These are phyloP conservation scores for Zaprionus taronus DNA, from an alignment of 1,140 invertebrate genomes.

Conservation along the genomic window DNA sequence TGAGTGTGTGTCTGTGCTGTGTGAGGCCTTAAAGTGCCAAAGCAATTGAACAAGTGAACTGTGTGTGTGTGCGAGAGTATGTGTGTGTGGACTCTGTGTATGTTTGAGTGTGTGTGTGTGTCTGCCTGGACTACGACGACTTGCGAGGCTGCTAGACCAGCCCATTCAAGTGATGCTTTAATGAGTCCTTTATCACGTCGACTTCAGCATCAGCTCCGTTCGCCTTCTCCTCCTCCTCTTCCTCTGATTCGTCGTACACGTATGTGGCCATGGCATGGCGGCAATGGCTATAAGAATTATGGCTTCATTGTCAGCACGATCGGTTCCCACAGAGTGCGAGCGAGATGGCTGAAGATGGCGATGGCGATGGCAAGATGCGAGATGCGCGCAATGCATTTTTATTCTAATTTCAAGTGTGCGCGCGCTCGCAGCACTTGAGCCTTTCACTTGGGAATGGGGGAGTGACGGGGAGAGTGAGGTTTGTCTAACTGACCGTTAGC, in stretches of 20 bases:
- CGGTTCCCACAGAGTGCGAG: constrained; percentile 53
- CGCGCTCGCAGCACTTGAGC: constrained; percentile 57
- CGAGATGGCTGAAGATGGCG: background rate
- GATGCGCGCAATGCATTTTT: constrained; percentile 55
- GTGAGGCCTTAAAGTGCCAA: constrained; percentile 73
- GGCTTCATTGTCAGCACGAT: constrained; percentile 66
- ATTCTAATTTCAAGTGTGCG: constrained; percentile 72
- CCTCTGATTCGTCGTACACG: background rate
- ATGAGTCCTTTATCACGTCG: constrained; percentile 82
- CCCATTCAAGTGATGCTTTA: constrained; percentile 82
- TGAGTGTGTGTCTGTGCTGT: constrained; percentile 36
- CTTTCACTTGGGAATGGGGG: constrained; percentile 26
- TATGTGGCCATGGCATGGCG: constrained; percentile 49
- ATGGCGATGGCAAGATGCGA: constrained; percentile 18
- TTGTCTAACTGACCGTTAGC: constrained; percentile 2
- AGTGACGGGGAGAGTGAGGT: background rate
- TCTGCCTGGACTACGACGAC: background rate
- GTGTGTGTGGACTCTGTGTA: background rate
- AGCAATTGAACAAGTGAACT: constrained; percentile 78
- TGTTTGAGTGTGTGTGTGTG: constrained; percentile 10
- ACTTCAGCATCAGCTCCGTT: constrained; percentile 4
- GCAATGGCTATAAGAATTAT: constrained; percentile 71
- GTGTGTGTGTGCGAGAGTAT: constrained; percentile 23
- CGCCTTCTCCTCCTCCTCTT: background rate
- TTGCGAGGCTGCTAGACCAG: constrained; percentile 67